Conservation (phyloP, 1,140 invertebrate genomes). For the Delia radicum region DNA sequence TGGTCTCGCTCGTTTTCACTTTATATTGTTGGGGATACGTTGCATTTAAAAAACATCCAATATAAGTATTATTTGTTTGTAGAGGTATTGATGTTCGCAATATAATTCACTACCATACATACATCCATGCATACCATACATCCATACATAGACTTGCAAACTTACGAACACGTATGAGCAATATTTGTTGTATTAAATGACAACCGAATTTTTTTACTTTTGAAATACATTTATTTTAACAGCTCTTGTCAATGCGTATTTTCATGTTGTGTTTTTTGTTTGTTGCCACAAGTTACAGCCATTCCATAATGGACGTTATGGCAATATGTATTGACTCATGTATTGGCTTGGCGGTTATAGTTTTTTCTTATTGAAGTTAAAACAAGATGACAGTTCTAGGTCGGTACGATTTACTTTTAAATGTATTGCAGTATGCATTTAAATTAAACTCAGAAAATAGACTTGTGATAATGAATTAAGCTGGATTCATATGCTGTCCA, state of each 20-base stretch:
- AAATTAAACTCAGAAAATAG: too few species aligned
- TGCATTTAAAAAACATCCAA: background rate
- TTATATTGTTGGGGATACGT: background rate
- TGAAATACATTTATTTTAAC: background rate
- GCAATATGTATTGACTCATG: background rate
- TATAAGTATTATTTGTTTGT: background rate
- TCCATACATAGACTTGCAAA: background rate
- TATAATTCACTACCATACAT: too few species aligned
- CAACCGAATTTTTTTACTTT: too few species aligned
- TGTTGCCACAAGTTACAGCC: background rate
- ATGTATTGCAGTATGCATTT: background rate
- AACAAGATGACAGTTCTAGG: background rate
- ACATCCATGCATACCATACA: too few species aligned
- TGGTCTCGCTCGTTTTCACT: background rate
- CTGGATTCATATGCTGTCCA: too few species aligned
- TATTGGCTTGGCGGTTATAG: background rate
- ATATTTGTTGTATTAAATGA: too few species aligned
- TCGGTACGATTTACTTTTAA: background rate
- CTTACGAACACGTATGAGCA: too few species aligned
- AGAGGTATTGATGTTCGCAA: background rate
- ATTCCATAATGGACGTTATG: too few species aligned
- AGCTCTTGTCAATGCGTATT: background rate
- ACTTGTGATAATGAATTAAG: too few species aligned
- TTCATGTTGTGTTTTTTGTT: too few species aligned
- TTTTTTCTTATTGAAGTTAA: background rate